Evolutionary conservation across 2,888 invertebrate genomes (phyloP), one percentile per base, ranked within the genome.

Genomic region (Eulithis prunata): DNA sequence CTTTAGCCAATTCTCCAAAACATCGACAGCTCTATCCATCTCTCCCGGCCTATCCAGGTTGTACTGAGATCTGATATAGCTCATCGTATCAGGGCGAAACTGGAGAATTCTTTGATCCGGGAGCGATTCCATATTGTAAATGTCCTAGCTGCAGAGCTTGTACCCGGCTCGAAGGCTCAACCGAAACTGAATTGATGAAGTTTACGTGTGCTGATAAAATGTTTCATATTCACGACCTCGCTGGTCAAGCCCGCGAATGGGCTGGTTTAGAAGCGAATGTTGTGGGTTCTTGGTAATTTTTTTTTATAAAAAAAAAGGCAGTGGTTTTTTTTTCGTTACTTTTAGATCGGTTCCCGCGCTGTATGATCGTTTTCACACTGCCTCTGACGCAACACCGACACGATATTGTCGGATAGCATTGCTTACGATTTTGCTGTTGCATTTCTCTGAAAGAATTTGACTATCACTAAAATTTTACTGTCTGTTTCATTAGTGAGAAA

Each of bases 1-100:
- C 49, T 76, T 75, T 2, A 81, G 38, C 85, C 84, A 85, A 0
- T 79, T 75, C 7, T 79, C 78, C 36, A 86, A 59, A 4, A 81
- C 73, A 28, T 76, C 75, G 1, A 83, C 69, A 0, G 81, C 73
- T 62, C 80, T 71, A 5, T 77, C 73, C 69, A 83, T 75, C 59
- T 74, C 71, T 3, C 79, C 79, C 0, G 79, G 78, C 13, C 78
- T 74, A 8, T 79, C 75, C 52, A 83, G 61, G 46, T 78, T 72
- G 13, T 76, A 76, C 21, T 72, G 49, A 14, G 76, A 72, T 5
- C 82, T 66, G 3, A 81, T 57, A 21, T 45, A 64, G 7, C 76
- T 58, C 21, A 83, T 47, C 6, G 81, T 80, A 21, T 81, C 71
- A 1, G 75, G 69, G 4, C 67, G 68, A 11, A 76, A 73, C 58